Conservation (phyloP, 2,888 invertebrate genomes). For the Xestia xanthographa region DNA sequence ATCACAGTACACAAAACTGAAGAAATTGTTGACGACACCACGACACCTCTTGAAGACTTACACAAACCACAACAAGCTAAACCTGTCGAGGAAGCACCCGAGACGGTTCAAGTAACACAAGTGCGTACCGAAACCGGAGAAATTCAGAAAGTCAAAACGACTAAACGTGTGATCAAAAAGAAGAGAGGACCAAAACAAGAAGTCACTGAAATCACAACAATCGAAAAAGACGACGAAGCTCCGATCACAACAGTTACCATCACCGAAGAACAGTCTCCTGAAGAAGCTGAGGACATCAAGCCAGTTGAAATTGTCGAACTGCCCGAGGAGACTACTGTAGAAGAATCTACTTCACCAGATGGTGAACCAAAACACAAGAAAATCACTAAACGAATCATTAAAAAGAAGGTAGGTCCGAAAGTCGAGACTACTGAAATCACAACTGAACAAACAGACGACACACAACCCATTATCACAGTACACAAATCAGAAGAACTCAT, state of each 20-base stretch:
- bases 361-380: too few species aligned
- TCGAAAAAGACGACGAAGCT: constrained; percentile 53
- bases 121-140: neutral
- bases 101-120: neutral
- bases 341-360: too few species aligned
- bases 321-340: too few species aligned
- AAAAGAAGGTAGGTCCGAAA: too few species aligned
- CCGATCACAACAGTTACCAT: constrained; percentile 46
- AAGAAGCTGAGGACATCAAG: neutral
- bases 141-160: neutral
- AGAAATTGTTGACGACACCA: constrained; percentile 5
- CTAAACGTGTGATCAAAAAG: neutral
- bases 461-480: too few species aligned
- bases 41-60: too few species aligned
- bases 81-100: neutral
- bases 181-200: neutral
- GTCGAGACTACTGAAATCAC: too few species aligned
- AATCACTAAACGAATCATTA: too few species aligned
- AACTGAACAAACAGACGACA: too few species aligned
- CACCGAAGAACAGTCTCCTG: constrained; percentile 11
- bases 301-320: neutral
- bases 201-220: constrained; percentile 62
- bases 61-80: too few species aligned
- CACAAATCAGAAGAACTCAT: constrained; percentile 63
- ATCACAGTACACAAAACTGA: constrained; percentile 46